Evolutionary conservation across 1,140 invertebrate species (phyloP), one percentile per base, ranked within the genome.

Genomic region (Choristoneura fumiferana): DNA sequence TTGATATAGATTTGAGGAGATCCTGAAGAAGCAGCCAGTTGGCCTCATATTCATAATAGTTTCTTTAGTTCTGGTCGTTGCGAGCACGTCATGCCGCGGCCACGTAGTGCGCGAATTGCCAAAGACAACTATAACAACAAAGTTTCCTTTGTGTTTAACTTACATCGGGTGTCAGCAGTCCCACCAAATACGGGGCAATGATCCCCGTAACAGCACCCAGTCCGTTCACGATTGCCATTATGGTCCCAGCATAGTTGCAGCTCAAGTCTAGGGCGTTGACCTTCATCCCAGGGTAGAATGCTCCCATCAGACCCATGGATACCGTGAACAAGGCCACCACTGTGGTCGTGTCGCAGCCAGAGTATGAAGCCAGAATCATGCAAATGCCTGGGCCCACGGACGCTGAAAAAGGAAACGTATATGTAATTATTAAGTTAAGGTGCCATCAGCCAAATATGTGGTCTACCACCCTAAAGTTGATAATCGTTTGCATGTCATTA

Each of bases 221-320:
- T 0, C 95, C 95, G 66, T 96, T 96, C 0, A 94, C 92, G 4
- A 96, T 88, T 0, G 94, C 95, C 94, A 95, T 95, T 40, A 96
- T 81, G 0, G 93, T 93, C 57, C 94, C 95, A 4, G 95, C 94
- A 76, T 92, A 96, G 67, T 95, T 94, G 22, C 94, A 93, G 67
- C 94, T 95, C 58, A 96, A 91, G 78, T 96, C 95, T 52, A 96
- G 87, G 0, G 94, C 94, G 72, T 96, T 95, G 8, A 95, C 93
- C 67, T 93, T 92, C 76, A 94, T 91, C 13, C 93, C 92, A 0
- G 92, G 91, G 65, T 92, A 93, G 69, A 90, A 95, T 59, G 91
- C 92, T 4, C 94, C 95, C 90, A 94, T 93, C 14, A 95, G 84
- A 13, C 92, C 92, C 78, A 95, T 94, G 12, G 92, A 93, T 0